Conservation (phyloP, 2,797 vertebrate species). For the Micrastur ruficollis region DNA sequence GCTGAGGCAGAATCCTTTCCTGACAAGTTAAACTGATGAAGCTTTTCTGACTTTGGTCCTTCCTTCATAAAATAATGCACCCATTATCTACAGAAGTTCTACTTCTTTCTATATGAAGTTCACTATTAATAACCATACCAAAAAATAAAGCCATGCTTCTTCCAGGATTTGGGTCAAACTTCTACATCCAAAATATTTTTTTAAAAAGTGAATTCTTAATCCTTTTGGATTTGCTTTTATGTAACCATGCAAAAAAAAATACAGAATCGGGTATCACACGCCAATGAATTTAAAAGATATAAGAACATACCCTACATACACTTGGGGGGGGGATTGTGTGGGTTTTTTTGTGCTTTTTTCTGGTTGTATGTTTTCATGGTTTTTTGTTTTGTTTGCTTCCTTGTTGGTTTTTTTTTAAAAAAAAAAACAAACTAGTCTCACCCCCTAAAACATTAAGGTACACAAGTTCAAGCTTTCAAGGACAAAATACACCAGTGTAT, state of each 20-base stretch:
- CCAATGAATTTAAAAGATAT: neutral
- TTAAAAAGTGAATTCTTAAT: neutral
- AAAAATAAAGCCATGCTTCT: neutral
- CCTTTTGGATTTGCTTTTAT: neutral
- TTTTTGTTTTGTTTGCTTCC: no score
- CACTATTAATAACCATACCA: neutral
- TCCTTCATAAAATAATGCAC: neutral
- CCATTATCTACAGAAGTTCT: neutral
- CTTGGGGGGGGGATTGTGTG: accelerated
- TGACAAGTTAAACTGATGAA: neutral
- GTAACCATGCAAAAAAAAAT: neutral
- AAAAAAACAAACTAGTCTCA: neutral
- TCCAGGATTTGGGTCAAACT: neutral
- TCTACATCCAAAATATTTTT: neutral
- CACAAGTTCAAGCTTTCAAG: neutral
- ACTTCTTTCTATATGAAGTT: neutral
- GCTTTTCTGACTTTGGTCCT: neutral
- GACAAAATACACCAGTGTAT: neutral
- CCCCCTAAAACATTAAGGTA: neutral
- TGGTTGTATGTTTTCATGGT: neutral
- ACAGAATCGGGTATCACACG: neutral
- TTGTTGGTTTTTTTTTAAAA: neutral
- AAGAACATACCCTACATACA: neutral
- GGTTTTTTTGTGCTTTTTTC: neutral
- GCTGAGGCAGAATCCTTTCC: neutral